Evolutionary conservation across 2,113 vertebrate genomes (phyloP).

Genomic region (Microcebus lehilahytsara): DNA sequence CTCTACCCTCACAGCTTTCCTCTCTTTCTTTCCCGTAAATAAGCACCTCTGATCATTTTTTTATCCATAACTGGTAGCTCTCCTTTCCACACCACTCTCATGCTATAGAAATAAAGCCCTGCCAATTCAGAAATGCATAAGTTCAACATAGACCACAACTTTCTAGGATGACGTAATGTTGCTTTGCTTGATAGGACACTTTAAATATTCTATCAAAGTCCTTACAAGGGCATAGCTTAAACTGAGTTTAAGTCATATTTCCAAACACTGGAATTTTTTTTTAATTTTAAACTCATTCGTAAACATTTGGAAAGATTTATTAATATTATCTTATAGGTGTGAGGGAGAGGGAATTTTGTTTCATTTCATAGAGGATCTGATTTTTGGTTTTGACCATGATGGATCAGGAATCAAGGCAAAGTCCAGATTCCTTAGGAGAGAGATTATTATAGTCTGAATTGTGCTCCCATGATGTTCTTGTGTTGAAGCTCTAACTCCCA

Average conservation of each 20-base stretch:
- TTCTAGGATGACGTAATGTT: not conserved
- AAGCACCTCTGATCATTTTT: not conserved
- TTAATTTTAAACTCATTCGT: not conserved
- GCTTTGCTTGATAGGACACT: not conserved
- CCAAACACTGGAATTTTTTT: not conserved
- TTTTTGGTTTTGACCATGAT: constrained; percentile 14
- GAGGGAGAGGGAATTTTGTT: constrained; percentile 43
- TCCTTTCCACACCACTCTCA: not conserved
- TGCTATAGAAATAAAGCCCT: not conserved
- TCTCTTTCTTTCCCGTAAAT: not conserved
- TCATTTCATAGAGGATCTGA: not conserved
- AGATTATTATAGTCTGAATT: not conserved
- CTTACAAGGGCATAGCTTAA: not conserved
- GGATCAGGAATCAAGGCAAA: not conserved
- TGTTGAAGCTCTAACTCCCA: not conserved
- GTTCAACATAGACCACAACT: not conserved
- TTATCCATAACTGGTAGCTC: not conserved
- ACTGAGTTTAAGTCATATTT: not conserved
- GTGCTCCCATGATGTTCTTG: not conserved
- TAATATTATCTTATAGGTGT: constrained; percentile 3
- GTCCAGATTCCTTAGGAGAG: not conserved
- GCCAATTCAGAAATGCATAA: not conserved
- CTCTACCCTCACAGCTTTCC: not conserved
- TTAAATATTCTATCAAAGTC: not conserved
- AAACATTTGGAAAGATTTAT: not conserved